These are phyloP conservation scores for Cossypha niveicapilla DNA, from an alignment of 2,797 vertebrate species.

Conservation along the genomic window DNA sequence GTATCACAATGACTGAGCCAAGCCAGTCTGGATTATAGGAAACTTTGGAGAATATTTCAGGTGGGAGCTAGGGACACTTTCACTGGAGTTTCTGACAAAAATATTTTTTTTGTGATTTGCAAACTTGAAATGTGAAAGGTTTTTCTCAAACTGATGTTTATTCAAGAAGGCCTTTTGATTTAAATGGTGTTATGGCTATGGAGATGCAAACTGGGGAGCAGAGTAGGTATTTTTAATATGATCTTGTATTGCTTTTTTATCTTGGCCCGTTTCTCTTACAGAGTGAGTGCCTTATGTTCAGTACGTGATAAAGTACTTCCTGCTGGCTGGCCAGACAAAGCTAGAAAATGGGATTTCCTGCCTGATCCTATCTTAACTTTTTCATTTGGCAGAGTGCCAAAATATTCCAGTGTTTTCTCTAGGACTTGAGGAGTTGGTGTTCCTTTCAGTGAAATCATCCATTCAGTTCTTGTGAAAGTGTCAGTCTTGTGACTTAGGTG, in stretches of 20 bases:
- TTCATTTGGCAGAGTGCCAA: background rate
- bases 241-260: background rate
- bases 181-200: background rate
- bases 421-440: background rate
- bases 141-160: background rate
- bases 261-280: background rate
- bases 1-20: background rate
- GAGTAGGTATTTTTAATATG: background rate
- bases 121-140: background rate
- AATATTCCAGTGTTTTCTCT: background rate
- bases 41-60: background rate
- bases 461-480: background rate
- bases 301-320: background rate
- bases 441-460: background rate
- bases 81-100: background rate
- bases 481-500: background rate
- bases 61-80: background rate
- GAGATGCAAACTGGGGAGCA: background rate
- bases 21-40: background rate
- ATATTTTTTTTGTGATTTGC: background rate
- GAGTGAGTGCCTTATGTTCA: background rate
- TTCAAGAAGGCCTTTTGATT: background rate
- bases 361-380: background rate
- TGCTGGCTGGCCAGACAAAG: background rate
- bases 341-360: slow-evolving; percentile 16